These are phyloP conservation scores for Diprion similis DNA, from an alignment of 1,140 invertebrate species.

Conservation along the genomic window DNA sequence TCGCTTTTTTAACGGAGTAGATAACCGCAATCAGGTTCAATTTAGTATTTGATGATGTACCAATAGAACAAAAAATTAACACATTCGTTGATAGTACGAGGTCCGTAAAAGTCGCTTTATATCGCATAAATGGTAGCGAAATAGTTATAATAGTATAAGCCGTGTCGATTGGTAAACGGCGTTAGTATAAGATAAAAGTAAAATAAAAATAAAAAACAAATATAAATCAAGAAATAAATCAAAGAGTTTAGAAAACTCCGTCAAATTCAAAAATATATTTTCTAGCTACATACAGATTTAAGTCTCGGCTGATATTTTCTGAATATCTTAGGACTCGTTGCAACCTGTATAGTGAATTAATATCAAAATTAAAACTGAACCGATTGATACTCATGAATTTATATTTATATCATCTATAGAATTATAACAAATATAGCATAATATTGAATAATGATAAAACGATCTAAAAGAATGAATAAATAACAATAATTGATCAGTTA, in stretches of 20 bases:
- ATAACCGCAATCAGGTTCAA: too few species aligned
- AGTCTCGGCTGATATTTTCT: not conserved
- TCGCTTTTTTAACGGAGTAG: too few species aligned
- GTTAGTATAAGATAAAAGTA: not conserved
- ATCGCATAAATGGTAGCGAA: not conserved
- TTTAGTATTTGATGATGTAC: too few species aligned
- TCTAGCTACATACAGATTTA: not conserved
- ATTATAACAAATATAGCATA: not conserved
- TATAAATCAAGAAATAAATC: not conserved
- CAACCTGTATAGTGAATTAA: too few species aligned
- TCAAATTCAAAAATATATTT: not conserved
- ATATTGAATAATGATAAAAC: not conserved
- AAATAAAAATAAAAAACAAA: not conserved
- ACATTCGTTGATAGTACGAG: not conserved
- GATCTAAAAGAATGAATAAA: not conserved
- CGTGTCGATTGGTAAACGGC: not conserved
- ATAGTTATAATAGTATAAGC: not conserved
- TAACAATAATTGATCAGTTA: not conserved
- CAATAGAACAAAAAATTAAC: too few species aligned
- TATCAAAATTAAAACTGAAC: not conserved
- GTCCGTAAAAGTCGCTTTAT: not conserved
- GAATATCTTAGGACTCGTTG: not conserved
- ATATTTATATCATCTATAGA: slow-evolving; percentile 6
- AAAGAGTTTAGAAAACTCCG: slow-evolving; percentile 2
- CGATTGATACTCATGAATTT: slow-evolving; percentile 1